A percentile compares a stretch with the other conserved stretches of the same genome.
phyloP scores from a whole-genome alignment of 2,888 invertebrate genomes.

The Pyralis farinalis region DNA sequence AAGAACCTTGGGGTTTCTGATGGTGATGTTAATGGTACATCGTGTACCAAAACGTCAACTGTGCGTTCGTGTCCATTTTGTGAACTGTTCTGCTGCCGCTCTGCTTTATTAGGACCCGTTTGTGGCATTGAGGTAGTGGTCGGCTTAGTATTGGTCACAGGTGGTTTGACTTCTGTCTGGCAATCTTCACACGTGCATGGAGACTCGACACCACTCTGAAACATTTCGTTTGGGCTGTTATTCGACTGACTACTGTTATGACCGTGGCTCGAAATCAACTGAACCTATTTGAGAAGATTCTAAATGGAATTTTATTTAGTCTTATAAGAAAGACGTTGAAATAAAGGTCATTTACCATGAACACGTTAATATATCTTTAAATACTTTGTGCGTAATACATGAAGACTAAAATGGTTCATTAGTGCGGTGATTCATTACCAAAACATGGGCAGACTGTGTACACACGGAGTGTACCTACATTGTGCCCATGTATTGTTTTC shows the following conservation, averaged over 20 bases:
- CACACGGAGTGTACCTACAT: too few species aligned
- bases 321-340: too few species aligned
- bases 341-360: background rate
- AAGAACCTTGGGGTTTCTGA: constrained; percentile 63
- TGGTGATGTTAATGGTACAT: constrained; percentile 63
- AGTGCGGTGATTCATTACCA: background rate
- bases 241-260: too few species aligned
- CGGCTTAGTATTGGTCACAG: constrained; percentile 21
- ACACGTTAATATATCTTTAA: background rate
- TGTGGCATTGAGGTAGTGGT: constrained; percentile 26
- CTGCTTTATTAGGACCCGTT: constrained; percentile 34
- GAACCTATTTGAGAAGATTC: too few species aligned
- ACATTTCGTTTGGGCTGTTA: background rate
- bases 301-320: too few species aligned
- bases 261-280: too few species aligned
- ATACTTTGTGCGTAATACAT: background rate
- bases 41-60: constrained; percentile 70
- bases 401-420: background rate
- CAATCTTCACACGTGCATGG: constrained; percentile 73
- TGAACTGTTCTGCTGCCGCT: constrained; percentile 40
- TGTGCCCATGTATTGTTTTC: too few species aligned
- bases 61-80: constrained; percentile 57
- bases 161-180: constrained; percentile 38
- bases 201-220: constrained; percentile 69
- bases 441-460: too few species aligned